Percentiles rank a stretch among this genome's conserved stretches.
These are phyloP conservation scores for Idaea straminata DNA, from an alignment of 2,888 invertebrate species.

Conservation along the genomic window DNA sequence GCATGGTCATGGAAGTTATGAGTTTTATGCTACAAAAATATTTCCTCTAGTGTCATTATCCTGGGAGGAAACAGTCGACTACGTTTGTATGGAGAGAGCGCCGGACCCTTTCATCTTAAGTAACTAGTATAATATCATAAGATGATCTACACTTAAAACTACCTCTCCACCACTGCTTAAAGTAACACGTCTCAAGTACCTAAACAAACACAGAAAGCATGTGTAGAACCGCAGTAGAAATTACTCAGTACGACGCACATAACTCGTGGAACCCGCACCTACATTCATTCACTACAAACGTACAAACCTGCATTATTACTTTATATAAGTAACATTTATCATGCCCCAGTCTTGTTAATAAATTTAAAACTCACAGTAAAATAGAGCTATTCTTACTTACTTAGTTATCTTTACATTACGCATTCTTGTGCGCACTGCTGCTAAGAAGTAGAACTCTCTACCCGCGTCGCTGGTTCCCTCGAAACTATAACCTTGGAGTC, in stretches of 20 bases:
- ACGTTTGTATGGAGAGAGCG: too few relatives aligned
- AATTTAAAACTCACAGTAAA: background rate
- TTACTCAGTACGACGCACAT: conserved; percentile 6
- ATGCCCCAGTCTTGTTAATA: background rate
- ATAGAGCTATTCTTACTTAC: too few relatives aligned
- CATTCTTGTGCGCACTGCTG: too few relatives aligned
- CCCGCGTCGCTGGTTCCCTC: too few relatives aligned
- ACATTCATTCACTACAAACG: background rate
- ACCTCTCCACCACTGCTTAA: background rate
- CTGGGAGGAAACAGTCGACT: too few relatives aligned
- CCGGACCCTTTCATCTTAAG: too few relatives aligned
- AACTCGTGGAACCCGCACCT: background rate
- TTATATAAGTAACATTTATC: background rate
- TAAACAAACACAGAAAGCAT: background rate
- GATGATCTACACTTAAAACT: background rate
- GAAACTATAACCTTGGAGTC: too few relatives aligned
- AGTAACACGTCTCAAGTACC: background rate
- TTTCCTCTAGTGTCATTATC: too few relatives aligned
- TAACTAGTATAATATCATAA: background rate
- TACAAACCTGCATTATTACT: background rate
- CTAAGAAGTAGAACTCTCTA: too few relatives aligned
- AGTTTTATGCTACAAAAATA: too few relatives aligned
- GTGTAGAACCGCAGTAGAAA: background rate
- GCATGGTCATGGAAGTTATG: too few relatives aligned
- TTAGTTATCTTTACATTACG: too few relatives aligned